A percentile compares a stretch with the other conserved stretches of the same genome.
These are phyloP conservation scores for Antigone vipio DNA, from an alignment of 2,113 vertebrate species.

Conservation along the genomic window DNA sequence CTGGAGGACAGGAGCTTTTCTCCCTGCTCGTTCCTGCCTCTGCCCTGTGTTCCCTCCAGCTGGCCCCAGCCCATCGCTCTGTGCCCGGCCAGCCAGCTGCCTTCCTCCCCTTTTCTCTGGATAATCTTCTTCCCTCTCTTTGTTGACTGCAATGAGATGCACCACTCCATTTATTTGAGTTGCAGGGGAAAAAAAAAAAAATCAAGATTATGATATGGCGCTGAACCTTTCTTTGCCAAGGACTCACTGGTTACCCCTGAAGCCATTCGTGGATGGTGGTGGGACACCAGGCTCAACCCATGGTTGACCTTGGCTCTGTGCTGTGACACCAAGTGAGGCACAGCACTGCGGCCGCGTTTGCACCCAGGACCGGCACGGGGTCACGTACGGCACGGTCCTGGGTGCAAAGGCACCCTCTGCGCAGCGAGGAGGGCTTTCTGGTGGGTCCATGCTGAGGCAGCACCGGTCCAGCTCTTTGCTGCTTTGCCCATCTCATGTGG, in stretches of 20 bases:
- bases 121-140: neutral
- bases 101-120: neutral
- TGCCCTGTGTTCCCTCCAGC: neutral
- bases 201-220: rapidly evolving
- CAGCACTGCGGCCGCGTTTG: rapidly evolving
- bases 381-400: rapidly evolving
- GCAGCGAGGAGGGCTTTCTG: neutral
- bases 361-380: rapidly evolving
- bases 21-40: neutral
- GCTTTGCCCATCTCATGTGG: rapidly evolving
- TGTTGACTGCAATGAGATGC: neutral
- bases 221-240: neutral
- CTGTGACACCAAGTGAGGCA: neutral
- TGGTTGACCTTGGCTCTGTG: neutral
- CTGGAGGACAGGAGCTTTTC: neutral
- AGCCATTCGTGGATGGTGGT: rapidly evolving
- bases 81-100: neutral
- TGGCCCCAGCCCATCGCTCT: neutral
- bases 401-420: neutral
- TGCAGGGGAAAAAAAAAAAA: neutral
- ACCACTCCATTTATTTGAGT: neutral
- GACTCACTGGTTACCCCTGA: neutral
- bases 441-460: neutral
- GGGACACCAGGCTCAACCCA: neutral
- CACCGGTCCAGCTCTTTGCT: neutral